Evolutionary conservation across 2,888 invertebrate genomes (phyloP).

Genomic region (Drosophila nigricruria): DNA sequence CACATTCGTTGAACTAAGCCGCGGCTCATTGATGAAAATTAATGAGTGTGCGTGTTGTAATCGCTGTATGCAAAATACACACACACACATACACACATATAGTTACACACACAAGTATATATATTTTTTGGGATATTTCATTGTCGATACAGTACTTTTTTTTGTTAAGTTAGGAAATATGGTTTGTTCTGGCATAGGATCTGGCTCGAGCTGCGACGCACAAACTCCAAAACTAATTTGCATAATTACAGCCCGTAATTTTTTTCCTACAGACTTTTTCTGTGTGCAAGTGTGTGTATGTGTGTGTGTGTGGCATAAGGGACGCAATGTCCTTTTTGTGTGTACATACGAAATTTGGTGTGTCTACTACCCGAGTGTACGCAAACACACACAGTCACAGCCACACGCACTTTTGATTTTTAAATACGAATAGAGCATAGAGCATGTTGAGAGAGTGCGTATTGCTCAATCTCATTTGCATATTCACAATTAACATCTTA

Average conservation of each 20-base stretch:
- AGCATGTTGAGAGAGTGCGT: constrained; percentile 20
- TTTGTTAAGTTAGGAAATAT: constrained; percentile 38
- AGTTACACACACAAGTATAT: constrained; percentile 18
- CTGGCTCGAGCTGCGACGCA: constrained; percentile 42
- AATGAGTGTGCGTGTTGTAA: constrained; percentile 75
- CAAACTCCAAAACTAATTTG: constrained; percentile 74
- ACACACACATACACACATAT: constrained; percentile 26
- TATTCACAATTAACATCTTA: constrained; percentile 52
- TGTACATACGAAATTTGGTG: constrained; percentile 43
- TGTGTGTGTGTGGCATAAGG: constrained; percentile 54
- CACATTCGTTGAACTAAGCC: constrained; percentile 73
- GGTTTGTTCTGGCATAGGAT: constrained; percentile 31
- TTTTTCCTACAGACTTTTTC: constrained; percentile 45
- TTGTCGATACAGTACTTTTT: constrained; percentile 48
- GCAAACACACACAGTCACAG: constrained; percentile 33
- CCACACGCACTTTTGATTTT: constrained; percentile 61
- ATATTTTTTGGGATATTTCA: constrained; percentile 49
- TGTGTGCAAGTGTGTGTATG: constrained; percentile 20
- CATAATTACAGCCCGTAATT: constrained; percentile 80
- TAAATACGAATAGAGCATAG: constrained; percentile 22
- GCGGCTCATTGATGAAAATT: constrained; percentile 77
- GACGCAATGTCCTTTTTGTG: constrained; percentile 76
- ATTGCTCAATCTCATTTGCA: constrained; percentile 38
- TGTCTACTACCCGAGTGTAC: constrained; percentile 28
- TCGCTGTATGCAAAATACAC: constrained; percentile 61